Conservation (phyloP, 1,140 invertebrate genomes). For the Brevipalpus yothersi region DNA sequence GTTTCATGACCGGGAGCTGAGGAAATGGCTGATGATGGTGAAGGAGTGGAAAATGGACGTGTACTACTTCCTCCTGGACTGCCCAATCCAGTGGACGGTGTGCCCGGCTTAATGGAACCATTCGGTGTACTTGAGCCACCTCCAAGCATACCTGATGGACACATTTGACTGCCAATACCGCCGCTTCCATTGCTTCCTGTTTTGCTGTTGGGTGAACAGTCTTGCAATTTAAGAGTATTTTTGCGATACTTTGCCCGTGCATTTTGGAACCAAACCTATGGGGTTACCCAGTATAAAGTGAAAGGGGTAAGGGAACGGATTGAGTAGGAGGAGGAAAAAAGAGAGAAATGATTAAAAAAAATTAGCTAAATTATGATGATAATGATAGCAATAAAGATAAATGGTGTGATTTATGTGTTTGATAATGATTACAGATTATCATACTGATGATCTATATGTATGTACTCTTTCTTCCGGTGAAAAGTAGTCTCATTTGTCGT, state of each 20-base stretch:
- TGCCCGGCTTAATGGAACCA: slow-evolving; percentile 3
- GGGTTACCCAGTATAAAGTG: background rate
- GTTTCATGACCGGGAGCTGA: background rate
- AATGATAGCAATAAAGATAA: background rate
- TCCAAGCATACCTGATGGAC: background rate
- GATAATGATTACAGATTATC: no score
- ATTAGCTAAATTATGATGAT: background rate
- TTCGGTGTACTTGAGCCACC: background rate
- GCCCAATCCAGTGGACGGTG: slow-evolving; percentile 7
- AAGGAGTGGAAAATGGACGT: slow-evolving; percentile 6
- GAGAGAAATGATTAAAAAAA: background rate
- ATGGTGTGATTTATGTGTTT: background rate
- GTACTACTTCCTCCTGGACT: slow-evolving; percentile 7
- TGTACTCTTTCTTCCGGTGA: no score
- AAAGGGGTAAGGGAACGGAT: background rate
- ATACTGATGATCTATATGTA: no score
- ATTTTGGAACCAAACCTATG: slow-evolving; percentile 97
- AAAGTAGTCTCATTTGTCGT: no score
- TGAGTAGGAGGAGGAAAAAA: background rate
- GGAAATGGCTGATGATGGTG: background rate
- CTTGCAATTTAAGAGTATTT: slow-evolving; percentile 62
- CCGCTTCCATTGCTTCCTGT: background rate
- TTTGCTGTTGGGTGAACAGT: slow-evolving; percentile 20
- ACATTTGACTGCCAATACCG: slow-evolving; percentile 1
- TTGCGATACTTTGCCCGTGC: slow-evolving; percentile 87